Evolutionary conservation across 1,140 invertebrate species (phyloP), one percentile per base, ranked within the genome.

Genomic region (Pachyrhynchus sulphureomaculatus): DNA sequence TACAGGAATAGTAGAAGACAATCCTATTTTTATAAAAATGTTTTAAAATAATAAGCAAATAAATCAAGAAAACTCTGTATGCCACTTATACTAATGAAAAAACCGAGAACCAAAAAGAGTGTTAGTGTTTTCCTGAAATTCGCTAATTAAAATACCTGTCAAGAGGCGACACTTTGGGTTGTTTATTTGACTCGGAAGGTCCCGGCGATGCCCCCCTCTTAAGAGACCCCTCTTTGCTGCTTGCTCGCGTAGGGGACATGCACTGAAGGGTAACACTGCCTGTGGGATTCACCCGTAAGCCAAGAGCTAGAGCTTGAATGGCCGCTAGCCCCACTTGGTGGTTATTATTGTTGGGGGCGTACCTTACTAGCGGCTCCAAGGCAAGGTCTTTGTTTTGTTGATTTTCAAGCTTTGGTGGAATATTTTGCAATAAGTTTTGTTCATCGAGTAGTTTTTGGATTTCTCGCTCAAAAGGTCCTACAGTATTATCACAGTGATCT

Each of bases 391-490:
- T 75, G 42, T 68, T 82, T 64, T 81, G 74, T 54, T 82, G 81
- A 65, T 81, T 82, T 54, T 84, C 83, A 10, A 77, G 68, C 70
- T 84, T 84, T 5, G 79, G 78, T 15, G 82, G 80, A 70, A 80
- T 83, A 64, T 79, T 81, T 68, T 82, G 82, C 23, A 84, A 76
- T 24, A 86, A 72, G 75, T 84, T 85, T 71, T 86, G 85, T 68
- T 88, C 86, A 68, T 89, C 88, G 39, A 89, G 76, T 57, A 89
- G 78, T 73, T 86, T 86, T 76, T 88, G 86, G 61, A 89, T 86
- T 71, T 89, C 87, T 68, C 85, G 81, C 76, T 88, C 86, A 68
- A 88, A 88, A 4, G 86, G 86, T 36, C 82, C 83, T 18, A 77
- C 70, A 26, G 70, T 58, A 24, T 70, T 66, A 5, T 77, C 76